Evolutionary conservation across 2,888 invertebrate species (phyloP).

Genomic region (Stenotaenia linearis): DNA sequence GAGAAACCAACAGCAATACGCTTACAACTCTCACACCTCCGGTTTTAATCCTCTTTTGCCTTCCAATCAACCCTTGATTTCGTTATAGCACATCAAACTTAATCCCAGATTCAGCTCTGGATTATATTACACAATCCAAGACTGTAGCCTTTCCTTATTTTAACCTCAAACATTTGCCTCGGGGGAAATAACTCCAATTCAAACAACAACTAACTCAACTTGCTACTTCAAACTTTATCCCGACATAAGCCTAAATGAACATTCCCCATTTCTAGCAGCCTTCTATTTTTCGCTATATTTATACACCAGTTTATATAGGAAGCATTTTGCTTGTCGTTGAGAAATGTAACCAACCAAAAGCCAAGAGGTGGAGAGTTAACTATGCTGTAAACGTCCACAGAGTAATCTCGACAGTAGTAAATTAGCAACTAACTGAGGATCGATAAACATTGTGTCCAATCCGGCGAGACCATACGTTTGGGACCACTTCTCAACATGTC

Average conservation of each 20-base stretch:
- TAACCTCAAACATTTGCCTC: slow-evolving; percentile 6
- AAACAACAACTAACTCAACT: slow-evolving; percentile 11
- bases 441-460: slow-evolving; percentile 19
- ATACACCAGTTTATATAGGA: background rate
- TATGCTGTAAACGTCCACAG: slow-evolving; percentile 19
- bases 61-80: slow-evolving; percentile 19
- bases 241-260: background rate
- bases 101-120: background rate
- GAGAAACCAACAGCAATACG: background rate
- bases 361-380: slow-evolving; percentile 10
- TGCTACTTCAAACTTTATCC: background rate
- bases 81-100: slow-evolving; percentile 6
- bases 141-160: background rate
- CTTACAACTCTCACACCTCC: background rate
- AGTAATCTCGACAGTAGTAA: slow-evolving; percentile 19
- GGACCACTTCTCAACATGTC: slow-evolving; percentile 19
- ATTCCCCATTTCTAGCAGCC: too few species aligned
- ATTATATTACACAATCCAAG: background rate
- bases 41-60: slow-evolving; percentile 8
- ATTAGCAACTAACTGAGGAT: slow-evolving; percentile 19
- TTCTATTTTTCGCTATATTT: background rate
- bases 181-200: slow-evolving; percentile 3
- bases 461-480: slow-evolving; percentile 19
- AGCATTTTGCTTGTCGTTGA: background rate
- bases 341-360: slow-evolving; percentile 2